A percentile compares a stretch with the other conserved stretches of the same genome.
These are phyloP conservation scores for Phacellophora camtschatica DNA, from an alignment of 30 jellyfish, hydroid and myxozoan species.

Conservation along the genomic window DNA sequence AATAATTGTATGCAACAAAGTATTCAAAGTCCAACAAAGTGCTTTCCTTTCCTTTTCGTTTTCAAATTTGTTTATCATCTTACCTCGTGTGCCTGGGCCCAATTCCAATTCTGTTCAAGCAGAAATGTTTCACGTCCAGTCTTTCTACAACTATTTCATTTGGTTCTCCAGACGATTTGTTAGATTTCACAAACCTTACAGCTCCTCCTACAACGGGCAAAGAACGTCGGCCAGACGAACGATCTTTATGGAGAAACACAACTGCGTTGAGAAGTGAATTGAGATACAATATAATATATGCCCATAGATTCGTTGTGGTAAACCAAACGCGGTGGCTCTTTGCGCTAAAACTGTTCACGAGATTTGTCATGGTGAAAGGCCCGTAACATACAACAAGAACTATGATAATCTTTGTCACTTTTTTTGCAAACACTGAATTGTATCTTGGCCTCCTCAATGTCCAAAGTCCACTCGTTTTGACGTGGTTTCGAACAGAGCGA, in stretches of 20 bases:
- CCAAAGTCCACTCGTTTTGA: slow-evolving; percentile 43
- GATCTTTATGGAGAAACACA: slow-evolving; percentile 34
- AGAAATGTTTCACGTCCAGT: no score
- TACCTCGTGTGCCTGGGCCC: no score
- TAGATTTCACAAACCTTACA: not conserved
- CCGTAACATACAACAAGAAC: slow-evolving; percentile 61
- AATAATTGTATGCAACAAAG: no score
- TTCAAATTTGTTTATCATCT: no score
- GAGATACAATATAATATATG: slow-evolving; percentile 36
- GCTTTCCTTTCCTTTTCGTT: no score
- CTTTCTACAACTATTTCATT: no score
- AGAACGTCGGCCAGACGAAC: not conserved
- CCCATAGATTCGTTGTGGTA: slow-evolving; percentile 32
- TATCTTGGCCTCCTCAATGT: not conserved
- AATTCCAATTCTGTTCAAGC: no score
- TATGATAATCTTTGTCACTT: slow-evolving; percentile 26
- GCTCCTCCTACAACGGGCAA: not conserved
- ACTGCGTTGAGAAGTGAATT: slow-evolving; percentile 55
- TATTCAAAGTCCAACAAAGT: no score
- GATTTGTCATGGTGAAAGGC: slow-evolving; percentile 47
- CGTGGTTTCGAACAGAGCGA: slow-evolving; percentile 33
- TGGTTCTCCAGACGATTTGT: not conserved
- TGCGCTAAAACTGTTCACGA: not conserved
- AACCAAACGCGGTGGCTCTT: not conserved
- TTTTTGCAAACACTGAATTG: slow-evolving; percentile 53